Conservation (phyloP, 2,888 invertebrate species). For the Amphipyra berbera region DNA sequence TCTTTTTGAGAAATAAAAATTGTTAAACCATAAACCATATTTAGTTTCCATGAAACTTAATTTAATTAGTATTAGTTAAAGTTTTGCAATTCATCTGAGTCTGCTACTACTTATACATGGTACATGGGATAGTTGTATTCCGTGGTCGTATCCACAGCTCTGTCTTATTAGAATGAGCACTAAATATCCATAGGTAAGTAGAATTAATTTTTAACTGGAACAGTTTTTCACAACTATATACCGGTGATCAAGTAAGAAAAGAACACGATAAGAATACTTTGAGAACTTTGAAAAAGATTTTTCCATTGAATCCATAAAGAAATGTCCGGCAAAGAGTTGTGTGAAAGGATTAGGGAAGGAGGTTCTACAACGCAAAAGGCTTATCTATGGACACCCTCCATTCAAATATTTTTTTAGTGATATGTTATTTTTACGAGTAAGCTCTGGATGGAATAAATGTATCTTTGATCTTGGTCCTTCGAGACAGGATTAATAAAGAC, state of each 20-base stretch:
- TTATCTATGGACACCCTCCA: constrained; percentile 80
- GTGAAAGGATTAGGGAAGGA: constrained; percentile 74
- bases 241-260: constrained; percentile 12
- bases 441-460: constrained; percentile 59
- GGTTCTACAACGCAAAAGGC: constrained; percentile 64
- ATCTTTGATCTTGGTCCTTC: constrained; percentile 80
- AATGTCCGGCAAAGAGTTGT: constrained; percentile 81
- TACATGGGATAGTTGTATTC: too few relatives aligned
- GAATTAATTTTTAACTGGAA: not conserved
- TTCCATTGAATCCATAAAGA: constrained; percentile 73
- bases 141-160: too few relatives aligned
- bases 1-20: too few relatives aligned
- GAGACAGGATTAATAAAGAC: constrained; percentile 49
- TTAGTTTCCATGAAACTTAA: too few relatives aligned
- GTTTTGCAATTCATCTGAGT: too few relatives aligned
- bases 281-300: constrained; percentile 33
- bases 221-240: not conserved
- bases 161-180: too few relatives aligned
- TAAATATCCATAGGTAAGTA: not conserved
- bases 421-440: constrained; percentile 82
- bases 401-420: constrained; percentile 85
- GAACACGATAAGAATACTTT: constrained; percentile 21
- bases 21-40: too few relatives aligned
- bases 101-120: too few relatives aligned
- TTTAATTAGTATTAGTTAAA: too few relatives aligned